Percentiles rank a stretch among this genome's conserved stretches.
Evolutionary conservation across 2,888 invertebrate genomes (phyloP).

Genomic region (Galerucella pusilla): DNA sequence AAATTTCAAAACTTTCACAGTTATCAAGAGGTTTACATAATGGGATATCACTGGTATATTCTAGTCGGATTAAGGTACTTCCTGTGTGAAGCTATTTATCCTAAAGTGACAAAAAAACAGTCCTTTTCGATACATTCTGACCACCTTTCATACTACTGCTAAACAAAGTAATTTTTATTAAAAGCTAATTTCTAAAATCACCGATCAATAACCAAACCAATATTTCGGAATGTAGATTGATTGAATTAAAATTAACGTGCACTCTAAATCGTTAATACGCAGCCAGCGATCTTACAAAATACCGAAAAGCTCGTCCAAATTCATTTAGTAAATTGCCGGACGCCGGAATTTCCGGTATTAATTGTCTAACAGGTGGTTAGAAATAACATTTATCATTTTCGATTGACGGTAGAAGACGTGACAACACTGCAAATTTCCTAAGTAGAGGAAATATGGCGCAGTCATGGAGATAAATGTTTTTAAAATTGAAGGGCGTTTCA

Average conservation of each 20-base stretch:
- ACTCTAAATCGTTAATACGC: background rate
- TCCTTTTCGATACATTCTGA: no score
- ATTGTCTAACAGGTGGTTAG: constrained; percentile 54
- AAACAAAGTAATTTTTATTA: no score
- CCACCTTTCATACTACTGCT: no score
- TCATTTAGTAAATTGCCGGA: constrained; percentile 54
- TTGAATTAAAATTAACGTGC: background rate
- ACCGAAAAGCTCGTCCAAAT: constrained; percentile 53
- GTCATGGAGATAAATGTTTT: background rate
- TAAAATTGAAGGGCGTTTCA: background rate
- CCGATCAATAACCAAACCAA: no score
- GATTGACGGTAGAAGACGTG: constrained; percentile 26
- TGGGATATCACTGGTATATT: no score
- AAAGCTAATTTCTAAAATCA: no score
- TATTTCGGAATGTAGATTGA: no score
- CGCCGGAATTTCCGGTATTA: constrained; percentile 47
- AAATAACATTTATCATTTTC: constrained; percentile 40
- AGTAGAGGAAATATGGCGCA: background rate
- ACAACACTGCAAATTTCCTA: constrained; percentile 6
- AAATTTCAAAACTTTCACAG: no score
- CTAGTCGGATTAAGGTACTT: no score
- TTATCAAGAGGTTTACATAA: no score
- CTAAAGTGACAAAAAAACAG: no score
- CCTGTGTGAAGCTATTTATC: no score
- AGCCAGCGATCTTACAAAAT: constrained; percentile 27